phyloP scores from a whole-genome alignment of 2,797 vertebrate species.

The Urocyon cinereoargenteus region DNA sequence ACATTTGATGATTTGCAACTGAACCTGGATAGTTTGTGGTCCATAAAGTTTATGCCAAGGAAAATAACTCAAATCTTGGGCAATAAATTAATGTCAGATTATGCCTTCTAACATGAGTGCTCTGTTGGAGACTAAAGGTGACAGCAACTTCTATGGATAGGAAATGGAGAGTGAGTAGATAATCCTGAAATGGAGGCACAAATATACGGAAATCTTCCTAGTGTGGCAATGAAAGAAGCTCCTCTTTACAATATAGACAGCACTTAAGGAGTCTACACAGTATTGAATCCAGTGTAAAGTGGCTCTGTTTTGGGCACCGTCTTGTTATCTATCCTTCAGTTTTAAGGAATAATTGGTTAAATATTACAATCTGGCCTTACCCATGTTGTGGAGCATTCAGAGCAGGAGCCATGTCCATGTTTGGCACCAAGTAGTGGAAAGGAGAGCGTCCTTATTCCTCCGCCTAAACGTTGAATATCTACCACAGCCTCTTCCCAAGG shows the following conservation, averaged over 20 bases:
- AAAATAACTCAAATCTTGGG: not conserved
- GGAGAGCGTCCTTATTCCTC: not conserved
- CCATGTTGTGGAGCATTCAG: constrained; percentile 54
- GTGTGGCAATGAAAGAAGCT: not conserved
- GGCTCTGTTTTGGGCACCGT: not conserved
- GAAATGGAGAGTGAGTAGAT: not conserved
- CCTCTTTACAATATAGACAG: not conserved
- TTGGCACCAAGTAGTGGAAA: not conserved
- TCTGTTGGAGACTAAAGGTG: not conserved
- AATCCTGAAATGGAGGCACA: not conserved
- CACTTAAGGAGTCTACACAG: not conserved
- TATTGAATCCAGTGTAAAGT: constrained; percentile 15
- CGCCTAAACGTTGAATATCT: not conserved
- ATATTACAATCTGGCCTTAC: constrained; percentile 29
- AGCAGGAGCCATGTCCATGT: not conserved
- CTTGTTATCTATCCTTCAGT: constrained; percentile 40
- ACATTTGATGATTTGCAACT: not conserved
- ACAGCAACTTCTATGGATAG: not conserved
- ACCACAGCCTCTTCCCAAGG: not conserved
- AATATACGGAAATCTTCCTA: not conserved
- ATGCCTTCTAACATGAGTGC: not conserved
- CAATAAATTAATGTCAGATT: constrained; percentile 32
- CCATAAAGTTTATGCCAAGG: not conserved
- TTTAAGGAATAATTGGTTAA: constrained; percentile 58
- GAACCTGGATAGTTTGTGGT: not conserved